Conservation (phyloP, 2,888 invertebrate species). For the Diadegma fenestrale region DNA sequence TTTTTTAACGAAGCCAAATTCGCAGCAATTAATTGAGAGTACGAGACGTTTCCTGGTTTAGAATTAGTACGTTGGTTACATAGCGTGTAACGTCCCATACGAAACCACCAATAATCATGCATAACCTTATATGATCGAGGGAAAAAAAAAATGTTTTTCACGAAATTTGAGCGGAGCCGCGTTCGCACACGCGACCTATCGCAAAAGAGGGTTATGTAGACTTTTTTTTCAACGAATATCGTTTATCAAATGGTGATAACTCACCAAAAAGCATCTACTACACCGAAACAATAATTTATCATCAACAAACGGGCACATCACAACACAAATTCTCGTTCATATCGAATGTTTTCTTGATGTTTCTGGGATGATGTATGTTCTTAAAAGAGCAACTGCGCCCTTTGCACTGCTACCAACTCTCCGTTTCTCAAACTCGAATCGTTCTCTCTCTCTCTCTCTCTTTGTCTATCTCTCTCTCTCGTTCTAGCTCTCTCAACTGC, state of each 20-base stretch:
- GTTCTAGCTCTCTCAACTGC: slow-evolving; percentile 31
- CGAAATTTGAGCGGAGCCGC: slow-evolving; percentile 12
- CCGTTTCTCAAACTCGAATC: slow-evolving; percentile 5
- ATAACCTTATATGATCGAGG: slow-evolving; percentile 58
- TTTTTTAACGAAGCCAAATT: slow-evolving; percentile 61
- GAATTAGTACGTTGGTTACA: background rate
- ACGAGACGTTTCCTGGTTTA: slow-evolving; percentile 55
- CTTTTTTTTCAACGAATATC: slow-evolving; percentile 8
- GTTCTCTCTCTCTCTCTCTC: slow-evolving; percentile 17
- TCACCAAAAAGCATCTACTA: slow-evolving; percentile 84
- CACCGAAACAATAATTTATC: slow-evolving; percentile 80
- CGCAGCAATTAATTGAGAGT: slow-evolving; percentile 65
- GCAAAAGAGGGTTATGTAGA: background rate
- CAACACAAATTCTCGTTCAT: slow-evolving; percentile 74
- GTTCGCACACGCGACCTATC: background rate
- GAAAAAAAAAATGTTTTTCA: slow-evolving; percentile 14
- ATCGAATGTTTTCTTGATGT: slow-evolving; percentile 48
- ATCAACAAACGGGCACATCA: slow-evolving; percentile 80
- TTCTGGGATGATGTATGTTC: slow-evolving; percentile 35
- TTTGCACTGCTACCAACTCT: slow-evolving; percentile 70
- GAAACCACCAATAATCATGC: slow-evolving; percentile 62
- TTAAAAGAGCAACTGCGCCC: slow-evolving; percentile 64
- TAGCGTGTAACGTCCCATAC: background rate
- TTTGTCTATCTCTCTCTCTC: slow-evolving; percentile 41
- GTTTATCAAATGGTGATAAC: slow-evolving; percentile 65